These are phyloP conservation scores for Cisticola juncidis DNA, from an alignment of 2,113 vertebrate species.

Conservation along the genomic window DNA sequence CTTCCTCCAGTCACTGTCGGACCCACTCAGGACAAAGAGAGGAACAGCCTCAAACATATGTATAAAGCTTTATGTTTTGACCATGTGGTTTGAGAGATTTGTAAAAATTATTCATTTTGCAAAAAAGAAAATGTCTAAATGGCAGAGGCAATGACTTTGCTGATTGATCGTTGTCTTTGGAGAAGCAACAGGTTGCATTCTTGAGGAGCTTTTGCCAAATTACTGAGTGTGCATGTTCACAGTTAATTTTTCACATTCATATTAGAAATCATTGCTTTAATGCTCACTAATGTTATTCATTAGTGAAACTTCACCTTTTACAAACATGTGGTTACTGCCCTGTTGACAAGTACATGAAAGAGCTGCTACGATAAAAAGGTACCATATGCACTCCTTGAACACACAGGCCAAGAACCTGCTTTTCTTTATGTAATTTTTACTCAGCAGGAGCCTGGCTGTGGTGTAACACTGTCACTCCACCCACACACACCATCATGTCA, in stretches of 20 bases:
- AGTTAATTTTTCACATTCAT: neutral
- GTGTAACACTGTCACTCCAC: slow-evolving; percentile 36
- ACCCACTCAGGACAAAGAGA: neutral
- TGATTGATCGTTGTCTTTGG: neutral
- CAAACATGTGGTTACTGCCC: neutral
- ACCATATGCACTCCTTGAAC: neutral
- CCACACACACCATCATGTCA: neutral
- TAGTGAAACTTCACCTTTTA: neutral
- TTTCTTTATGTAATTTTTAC: neutral
- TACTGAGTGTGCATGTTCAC: neutral
- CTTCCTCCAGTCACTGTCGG: neutral
- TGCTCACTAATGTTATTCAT: neutral
- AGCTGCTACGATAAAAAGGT: neutral
- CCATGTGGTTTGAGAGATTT: neutral
- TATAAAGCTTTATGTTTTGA: neutral
- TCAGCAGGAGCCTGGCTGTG: slow-evolving; percentile 5
- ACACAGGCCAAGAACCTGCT: neutral
- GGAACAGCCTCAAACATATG: neutral
- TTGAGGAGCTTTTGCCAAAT: neutral
- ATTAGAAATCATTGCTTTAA: neutral
- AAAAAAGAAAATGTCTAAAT: neutral
- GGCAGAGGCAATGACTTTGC: neutral
- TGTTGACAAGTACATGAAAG: neutral
- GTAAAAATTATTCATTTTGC: neutral
- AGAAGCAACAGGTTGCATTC: neutral